phyloP scores from a whole-genome alignment of 35 echinoderm and acorn worm genomes.

The Ophiothrix spiculata region DNA sequence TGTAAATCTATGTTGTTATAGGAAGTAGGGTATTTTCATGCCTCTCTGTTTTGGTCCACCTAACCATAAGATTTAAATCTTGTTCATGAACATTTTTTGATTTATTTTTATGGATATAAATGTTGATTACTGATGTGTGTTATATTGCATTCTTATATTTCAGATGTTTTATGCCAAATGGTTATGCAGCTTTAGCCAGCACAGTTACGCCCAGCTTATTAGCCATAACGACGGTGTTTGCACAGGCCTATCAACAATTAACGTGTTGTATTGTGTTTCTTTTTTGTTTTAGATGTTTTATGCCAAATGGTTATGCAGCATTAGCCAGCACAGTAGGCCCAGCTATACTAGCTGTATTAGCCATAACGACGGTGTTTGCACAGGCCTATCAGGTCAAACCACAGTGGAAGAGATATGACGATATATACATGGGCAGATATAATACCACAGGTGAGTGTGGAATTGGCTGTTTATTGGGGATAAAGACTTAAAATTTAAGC shows the following conservation, averaged over 20 bases:
- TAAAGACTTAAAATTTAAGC: not conserved
- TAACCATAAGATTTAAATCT: not conserved
- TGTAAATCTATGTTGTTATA: no score
- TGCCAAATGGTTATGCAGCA: constrained; percentile 92
- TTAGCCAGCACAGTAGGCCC: constrained; percentile 78
- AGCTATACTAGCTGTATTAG: constrained; percentile 56
- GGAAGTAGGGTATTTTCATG: no score
- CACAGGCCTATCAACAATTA: constrained; percentile 87
- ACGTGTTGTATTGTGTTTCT: no score
- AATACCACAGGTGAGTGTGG: constrained; percentile 83
- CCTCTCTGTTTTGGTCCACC: no score
- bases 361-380: constrained; percentile 61
- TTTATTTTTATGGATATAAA: no score
- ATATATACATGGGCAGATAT: constrained; percentile 95
- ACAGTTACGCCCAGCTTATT: constrained; percentile 61
- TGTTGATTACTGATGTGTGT: no score
- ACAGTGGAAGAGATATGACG: constrained; percentile 98
- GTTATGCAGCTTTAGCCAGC: constrained; percentile 83
- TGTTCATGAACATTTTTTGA: not conserved
- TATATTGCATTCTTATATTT: constrained; percentile 8
- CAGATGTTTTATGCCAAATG: constrained; percentile 98
- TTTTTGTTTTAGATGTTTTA: constrained; percentile 78
- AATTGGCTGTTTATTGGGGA: not conserved
- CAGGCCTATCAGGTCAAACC: constrained; percentile 96
- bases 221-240: constrained; percentile 58